A percentile compares a stretch with the other conserved stretches of the same genome.
These are phyloP conservation scores for Cephus sareptanus DNA, from an alignment of 2,888 invertebrate genomes.

Conservation along the genomic window DNA sequence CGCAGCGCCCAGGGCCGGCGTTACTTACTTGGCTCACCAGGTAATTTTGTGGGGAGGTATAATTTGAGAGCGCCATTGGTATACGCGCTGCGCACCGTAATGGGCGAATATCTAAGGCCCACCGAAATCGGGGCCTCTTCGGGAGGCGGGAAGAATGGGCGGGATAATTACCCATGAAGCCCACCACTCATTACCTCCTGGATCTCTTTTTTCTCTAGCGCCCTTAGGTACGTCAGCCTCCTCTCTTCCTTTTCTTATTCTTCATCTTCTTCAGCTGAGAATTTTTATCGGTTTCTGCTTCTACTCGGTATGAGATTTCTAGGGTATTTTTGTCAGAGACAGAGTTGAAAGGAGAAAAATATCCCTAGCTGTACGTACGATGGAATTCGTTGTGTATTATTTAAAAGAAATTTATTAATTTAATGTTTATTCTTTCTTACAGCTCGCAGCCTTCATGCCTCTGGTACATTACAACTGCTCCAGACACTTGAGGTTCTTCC, in stretches of 20 bases:
- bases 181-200: constrained; percentile 60
- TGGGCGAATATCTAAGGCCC: constrained; percentile 55
- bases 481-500: constrained; percentile 82
- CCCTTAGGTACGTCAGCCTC: constrained; percentile 35
- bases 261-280: constrained; percentile 13
- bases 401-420: not conserved
- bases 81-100: constrained; percentile 38
- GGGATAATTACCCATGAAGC: constrained; percentile 63
- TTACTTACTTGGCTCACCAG: constrained; percentile 48
- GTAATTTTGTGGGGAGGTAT: constrained; percentile 62
- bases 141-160: constrained; percentile 63
- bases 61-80: constrained; percentile 52
- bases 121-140: constrained; percentile 45
- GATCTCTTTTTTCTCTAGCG: constrained; percentile 13
- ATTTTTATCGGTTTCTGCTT: not conserved
- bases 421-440: constrained; percentile 63
- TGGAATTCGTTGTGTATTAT: not conserved
- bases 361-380: not conserved
- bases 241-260: constrained; percentile 32
- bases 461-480: constrained; percentile 85
- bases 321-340: not conserved
- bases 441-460: constrained; percentile 78
- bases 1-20: constrained; percentile 35
- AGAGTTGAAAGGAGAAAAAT: not conserved
- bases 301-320: not conserved